These are phyloP conservation scores for Lamproptera curius DNA, from an alignment of 2,888 invertebrate genomes.

Conservation along the genomic window DNA sequence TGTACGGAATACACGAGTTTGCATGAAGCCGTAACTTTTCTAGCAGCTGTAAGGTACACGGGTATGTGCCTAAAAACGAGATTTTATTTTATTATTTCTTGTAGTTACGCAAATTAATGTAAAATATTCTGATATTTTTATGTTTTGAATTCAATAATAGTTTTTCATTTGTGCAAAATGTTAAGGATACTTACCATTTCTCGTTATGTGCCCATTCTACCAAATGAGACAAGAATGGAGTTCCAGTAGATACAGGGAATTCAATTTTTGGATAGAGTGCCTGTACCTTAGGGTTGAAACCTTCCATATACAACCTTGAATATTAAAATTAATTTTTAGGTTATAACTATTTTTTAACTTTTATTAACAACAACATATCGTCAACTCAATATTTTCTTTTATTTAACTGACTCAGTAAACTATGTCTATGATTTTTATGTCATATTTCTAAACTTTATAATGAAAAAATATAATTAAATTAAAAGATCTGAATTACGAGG, in stretches of 20 bases:
- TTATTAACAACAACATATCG: no score
- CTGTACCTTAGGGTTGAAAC: constrained; percentile 83
- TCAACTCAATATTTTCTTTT: no score
- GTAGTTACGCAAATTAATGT: not conserved
- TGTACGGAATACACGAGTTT: constrained; percentile 36
- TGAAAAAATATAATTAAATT: not conserved
- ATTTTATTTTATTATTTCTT: no score
- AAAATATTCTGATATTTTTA: no score
- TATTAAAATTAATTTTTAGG: no score
- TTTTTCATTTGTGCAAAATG: no score
- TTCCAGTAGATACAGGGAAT: constrained; percentile 91
- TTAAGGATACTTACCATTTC: constrained; percentile 79
- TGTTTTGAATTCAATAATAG: no score
- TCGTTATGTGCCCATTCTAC: constrained; percentile 91
- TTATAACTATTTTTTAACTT: no score
- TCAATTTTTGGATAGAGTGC: constrained; percentile 84
- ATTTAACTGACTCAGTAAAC: no score
- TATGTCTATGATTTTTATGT: no score
- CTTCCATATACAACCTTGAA: constrained; percentile 84
- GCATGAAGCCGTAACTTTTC: constrained; percentile 37
- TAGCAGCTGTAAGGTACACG: constrained; percentile 33
- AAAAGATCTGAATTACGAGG: no score
- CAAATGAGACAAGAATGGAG: constrained; percentile 87
- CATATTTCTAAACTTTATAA: no score
- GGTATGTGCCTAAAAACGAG: constrained; percentile 37